Percentiles rank a stretch among this genome's conserved stretches.
Conservation (phyloP, 1,140 invertebrate species). For the Achroia grisella region DNA sequence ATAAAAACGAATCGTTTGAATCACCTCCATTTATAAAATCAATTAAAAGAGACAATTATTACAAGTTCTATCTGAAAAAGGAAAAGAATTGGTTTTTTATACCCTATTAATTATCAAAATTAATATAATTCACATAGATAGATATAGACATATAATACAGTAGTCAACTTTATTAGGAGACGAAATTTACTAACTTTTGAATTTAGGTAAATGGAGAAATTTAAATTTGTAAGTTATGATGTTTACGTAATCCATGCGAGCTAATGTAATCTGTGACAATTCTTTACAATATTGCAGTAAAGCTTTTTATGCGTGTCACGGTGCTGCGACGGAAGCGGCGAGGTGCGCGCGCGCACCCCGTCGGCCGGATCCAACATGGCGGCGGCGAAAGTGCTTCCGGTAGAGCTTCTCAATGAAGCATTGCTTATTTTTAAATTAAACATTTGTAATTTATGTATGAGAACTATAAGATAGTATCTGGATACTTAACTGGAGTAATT, state of each 20-base stretch:
- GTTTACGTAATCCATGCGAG: constrained; percentile 60
- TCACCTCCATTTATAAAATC: no score
- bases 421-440: constrained; percentile 18
- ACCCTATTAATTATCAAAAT: no score
- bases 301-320: constrained; percentile 67
- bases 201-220: neutral
- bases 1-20: no score
- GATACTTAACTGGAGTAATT: no score
- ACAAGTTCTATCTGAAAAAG: no score
- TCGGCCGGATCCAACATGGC: constrained; percentile 69
- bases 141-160: no score
- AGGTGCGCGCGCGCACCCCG: constrained; percentile 47
- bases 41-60: no score
- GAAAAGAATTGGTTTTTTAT: no score
- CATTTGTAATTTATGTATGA: neutral
- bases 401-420: constrained; percentile 57
- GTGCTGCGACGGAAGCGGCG: constrained; percentile 54
- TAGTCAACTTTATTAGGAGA: no score
- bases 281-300: constrained; percentile 19
- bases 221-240: constrained; percentile 30
- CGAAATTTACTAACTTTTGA: neutral
- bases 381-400: constrained; percentile 68
- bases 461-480: no score
- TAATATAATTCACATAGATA: constrained; percentile 25
- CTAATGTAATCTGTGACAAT: constrained; percentile 62